A percentile compares a stretch with the other conserved stretches of the same genome.
These are phyloP conservation scores for Pyrocephalus nanus DNA, from an alignment of 2,797 vertebrate genomes.

Conservation along the genomic window DNA sequence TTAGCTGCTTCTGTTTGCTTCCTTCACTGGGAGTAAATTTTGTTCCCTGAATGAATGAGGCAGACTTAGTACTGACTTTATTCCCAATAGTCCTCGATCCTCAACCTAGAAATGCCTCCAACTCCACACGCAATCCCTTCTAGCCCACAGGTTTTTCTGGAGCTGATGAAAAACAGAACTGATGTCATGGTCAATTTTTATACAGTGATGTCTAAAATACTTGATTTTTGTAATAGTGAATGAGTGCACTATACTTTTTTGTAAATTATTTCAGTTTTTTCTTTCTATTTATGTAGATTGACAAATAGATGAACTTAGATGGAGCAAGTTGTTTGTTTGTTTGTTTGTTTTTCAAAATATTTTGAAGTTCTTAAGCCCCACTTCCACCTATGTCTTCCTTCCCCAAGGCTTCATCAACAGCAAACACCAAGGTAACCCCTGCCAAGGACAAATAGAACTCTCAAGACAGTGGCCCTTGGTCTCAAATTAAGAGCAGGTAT, in stretches of 20 bases:
- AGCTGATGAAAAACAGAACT: conserved; percentile 15
- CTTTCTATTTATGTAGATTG: neutral
- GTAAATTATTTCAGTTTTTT: neutral
- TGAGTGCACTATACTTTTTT: neutral
- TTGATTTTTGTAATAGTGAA: neutral
- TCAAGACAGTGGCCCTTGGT: neutral
- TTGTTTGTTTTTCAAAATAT: neutral
- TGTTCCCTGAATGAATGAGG: neutral
- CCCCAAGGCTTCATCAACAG: neutral
- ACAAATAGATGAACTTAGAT: neutral
- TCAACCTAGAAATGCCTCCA: neutral
- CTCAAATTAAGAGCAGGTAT: neutral
- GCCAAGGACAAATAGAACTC: neutral
- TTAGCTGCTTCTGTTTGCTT: neutral
- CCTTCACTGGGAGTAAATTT: neutral
- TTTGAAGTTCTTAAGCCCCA: neutral
- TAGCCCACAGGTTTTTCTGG: neutral
- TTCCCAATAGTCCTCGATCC: neutral
- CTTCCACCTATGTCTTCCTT: neutral
- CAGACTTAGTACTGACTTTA: neutral
- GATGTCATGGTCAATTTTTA: conserved; percentile 35
- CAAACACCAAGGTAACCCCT: neutral
- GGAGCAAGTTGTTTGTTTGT: neutral
- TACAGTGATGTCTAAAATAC: neutral
- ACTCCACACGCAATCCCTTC: neutral